Percentiles rank a stretch among this genome's conserved stretches.
Evolutionary conservation across 2,113 vertebrate genomes (phyloP).

Genomic region (Nematolebias whitei): DNA sequence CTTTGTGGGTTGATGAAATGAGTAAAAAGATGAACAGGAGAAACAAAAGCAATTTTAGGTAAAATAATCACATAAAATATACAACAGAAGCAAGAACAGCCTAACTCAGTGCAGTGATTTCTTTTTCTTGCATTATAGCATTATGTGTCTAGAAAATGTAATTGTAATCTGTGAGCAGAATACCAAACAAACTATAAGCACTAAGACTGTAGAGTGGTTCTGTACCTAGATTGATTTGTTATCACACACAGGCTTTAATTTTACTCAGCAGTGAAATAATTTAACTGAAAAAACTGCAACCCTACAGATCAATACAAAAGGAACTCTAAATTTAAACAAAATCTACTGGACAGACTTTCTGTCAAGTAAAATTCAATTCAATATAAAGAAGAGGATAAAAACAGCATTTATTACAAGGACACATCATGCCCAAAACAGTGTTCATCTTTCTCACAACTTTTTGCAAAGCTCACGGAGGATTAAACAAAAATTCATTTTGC

Average conservation of each 20-base stretch:
- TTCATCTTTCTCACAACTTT: constrained; percentile 19
- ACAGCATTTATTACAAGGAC: constrained; percentile 30
- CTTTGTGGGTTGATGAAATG: constrained; percentile 23
- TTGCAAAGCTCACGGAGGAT: constrained; percentile 14
- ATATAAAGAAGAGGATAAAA: constrained; percentile 13
- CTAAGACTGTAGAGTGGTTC: constrained; percentile 28
- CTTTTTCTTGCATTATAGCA: constrained; percentile 17
- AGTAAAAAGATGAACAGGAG: constrained; percentile 28
- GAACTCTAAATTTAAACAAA: constrained; percentile 22
- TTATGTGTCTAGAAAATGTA: constrained; percentile 27
- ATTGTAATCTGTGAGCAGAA: constrained; percentile 28
- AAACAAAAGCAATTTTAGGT: constrained; percentile 11
- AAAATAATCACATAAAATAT: constrained; percentile 27
- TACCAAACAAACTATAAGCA: constrained; percentile 42
- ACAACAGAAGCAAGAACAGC: constrained; percentile 24
- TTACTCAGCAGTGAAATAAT: constrained; percentile 28
- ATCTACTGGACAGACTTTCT: constrained; percentile 15
- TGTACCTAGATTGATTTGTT: constrained; percentile 12
- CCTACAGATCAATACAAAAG: constrained; percentile 44
- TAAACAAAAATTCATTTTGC: constrained; percentile 41
- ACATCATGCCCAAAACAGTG: not conserved
- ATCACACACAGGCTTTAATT: constrained; percentile 20
- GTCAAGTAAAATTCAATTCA: constrained; percentile 7
- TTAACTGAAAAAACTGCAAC: constrained; percentile 22
- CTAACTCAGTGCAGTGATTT: not conserved